Evolutionary conservation across 2,888 invertebrate species (phyloP).

Genomic region (Steinernema carpocapsae): DNA sequence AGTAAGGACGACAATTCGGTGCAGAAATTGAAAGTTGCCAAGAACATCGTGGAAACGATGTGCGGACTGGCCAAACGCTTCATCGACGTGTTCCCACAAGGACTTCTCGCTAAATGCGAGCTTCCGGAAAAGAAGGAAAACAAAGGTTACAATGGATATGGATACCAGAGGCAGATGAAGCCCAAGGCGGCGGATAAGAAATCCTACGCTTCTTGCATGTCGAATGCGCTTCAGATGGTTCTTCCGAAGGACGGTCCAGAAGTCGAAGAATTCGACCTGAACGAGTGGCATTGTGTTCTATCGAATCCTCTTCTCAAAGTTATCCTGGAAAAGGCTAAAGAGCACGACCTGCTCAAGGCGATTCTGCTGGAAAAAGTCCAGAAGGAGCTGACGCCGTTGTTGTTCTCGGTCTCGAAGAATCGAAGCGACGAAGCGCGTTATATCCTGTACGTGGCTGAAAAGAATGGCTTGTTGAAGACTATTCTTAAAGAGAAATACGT

Average conservation of each 20-base stretch:
- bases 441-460: background rate
- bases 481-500: constrained; percentile 19
- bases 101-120: constrained; percentile 1
- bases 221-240: background rate
- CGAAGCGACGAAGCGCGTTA: constrained; percentile 9
- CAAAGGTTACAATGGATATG: background rate
- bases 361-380: background rate
- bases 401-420: background rate
- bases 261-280: constrained; percentile 1
- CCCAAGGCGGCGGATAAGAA: background rate
- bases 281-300: background rate
- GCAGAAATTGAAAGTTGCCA: background rate
- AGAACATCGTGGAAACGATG: background rate
- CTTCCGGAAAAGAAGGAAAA: background rate
- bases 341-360: constrained; percentile 3
- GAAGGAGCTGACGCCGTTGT: background rate
- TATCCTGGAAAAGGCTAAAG: constrained; percentile 3
- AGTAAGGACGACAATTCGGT: background rate
- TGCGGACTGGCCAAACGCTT: constrained; percentile 15
- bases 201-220: background rate
- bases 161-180: background rate
- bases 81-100: background rate
- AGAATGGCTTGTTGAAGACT: background rate
- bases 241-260: background rate
- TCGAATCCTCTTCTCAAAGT: constrained; percentile 1